These are phyloP conservation scores for Naja naja DNA, from an alignment of 2,113 vertebrate species.

Conservation along the genomic window DNA sequence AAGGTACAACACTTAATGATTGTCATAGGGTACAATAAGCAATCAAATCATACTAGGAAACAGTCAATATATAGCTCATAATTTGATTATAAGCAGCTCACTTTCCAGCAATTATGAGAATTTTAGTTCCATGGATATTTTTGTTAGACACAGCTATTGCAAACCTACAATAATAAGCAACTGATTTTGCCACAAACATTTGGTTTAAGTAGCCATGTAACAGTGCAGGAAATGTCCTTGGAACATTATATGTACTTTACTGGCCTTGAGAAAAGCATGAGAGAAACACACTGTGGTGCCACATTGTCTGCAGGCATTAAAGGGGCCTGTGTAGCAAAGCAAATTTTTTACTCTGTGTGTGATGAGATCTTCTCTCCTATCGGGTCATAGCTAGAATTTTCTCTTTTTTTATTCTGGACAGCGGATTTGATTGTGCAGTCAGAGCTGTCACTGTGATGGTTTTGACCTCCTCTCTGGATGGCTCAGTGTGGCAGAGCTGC, in stretches of 20 bases:
- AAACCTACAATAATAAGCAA: constrained; percentile 32
- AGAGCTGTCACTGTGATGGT: neutral
- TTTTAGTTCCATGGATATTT: constrained; percentile 28
- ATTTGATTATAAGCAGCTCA: constrained; percentile 42
- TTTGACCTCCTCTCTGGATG: neutral
- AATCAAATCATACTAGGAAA: too few species aligned
- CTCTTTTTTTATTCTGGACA: constrained; percentile 4
- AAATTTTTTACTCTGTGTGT: neutral
- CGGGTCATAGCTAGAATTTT: neutral
- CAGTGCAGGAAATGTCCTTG: constrained; percentile 34
- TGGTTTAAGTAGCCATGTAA: constrained; percentile 41
- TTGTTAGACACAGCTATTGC: constrained; percentile 36
- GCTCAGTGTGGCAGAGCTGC: neutral
- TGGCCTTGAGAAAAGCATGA: constrained; percentile 14
- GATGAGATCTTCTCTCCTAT: neutral
- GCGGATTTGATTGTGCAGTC: neutral
- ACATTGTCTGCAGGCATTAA: constrained; percentile 28
- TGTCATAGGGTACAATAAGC: too few species aligned
- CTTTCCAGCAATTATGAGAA: constrained; percentile 39
- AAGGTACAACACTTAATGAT: too few species aligned
- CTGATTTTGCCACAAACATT: constrained; percentile 37
- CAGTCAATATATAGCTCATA: constrained; percentile 17
- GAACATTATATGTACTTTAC: constrained; percentile 40
- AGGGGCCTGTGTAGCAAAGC: neutral
- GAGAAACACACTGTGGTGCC: constrained; percentile 46